These are phyloP conservation scores for Amiota communis DNA, from an alignment of 2,888 invertebrate species.

Conservation along the genomic window DNA sequence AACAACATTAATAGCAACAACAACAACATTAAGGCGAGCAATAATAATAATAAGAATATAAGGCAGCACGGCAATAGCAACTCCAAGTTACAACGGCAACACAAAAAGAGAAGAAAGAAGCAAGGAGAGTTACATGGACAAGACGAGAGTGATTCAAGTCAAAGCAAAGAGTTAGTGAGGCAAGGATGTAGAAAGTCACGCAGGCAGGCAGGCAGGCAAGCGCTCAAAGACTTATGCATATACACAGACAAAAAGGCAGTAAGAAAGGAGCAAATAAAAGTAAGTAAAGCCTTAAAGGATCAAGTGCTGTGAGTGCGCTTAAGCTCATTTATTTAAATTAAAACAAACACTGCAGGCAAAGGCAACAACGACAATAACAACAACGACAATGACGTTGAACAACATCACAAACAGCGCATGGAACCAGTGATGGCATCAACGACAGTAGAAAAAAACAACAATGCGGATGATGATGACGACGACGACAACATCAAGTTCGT, in stretches of 20 bases:
- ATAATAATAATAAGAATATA: not conserved
- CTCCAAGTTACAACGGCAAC: not conserved
- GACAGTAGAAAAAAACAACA: conserved; percentile 7
- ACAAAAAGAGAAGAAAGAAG: not conserved
- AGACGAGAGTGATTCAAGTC: conserved; percentile 14
- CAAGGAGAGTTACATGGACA: conserved; percentile 22
- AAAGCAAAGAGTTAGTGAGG: conserved; percentile 5
- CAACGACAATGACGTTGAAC: not conserved
- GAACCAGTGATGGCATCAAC: conserved; percentile 4
- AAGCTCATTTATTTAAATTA: conserved; percentile 71
- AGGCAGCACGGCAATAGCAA: not conserved
- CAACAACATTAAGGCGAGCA: not conserved
- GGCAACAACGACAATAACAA: conserved; percentile 14
- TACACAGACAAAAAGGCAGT: no score
- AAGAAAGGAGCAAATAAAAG: conserved; percentile 44
- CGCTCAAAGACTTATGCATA: no score
- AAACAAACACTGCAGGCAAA: conserved; percentile 66
- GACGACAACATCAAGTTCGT: not conserved
- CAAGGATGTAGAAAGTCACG: no score
- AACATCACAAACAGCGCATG: conserved; percentile 1
- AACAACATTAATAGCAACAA: conserved; percentile 28
- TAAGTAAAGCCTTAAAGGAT: conserved; percentile 60
- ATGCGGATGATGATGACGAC: conserved; percentile 18
- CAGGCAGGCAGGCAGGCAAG: no score
- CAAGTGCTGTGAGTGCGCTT: conserved; percentile 57